Conservation (phyloP, 2,888 invertebrate genomes). For the Notodonta dromedarius region DNA sequence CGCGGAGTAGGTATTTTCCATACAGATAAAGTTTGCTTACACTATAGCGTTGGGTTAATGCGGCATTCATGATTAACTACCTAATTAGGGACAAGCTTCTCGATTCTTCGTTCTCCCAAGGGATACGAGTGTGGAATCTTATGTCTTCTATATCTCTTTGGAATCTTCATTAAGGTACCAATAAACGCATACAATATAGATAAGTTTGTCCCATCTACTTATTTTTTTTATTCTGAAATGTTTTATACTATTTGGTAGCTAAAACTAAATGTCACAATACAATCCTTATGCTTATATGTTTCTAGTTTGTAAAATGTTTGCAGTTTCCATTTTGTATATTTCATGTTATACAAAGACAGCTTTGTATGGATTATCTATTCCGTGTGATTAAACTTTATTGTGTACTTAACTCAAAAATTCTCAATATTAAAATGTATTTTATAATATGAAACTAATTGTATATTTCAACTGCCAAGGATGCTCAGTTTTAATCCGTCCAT, state of each 20-base stretch:
- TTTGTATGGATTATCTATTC: conserved; percentile 5
- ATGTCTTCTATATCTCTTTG: too few relatives aligned
- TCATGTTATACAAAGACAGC: neutral
- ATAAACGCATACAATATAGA: too few relatives aligned
- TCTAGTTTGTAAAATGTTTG: neutral
- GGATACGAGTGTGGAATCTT: too few relatives aligned
- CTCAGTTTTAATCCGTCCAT: conserved; percentile 61
- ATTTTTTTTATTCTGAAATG: too few relatives aligned
- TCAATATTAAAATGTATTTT: neutral
- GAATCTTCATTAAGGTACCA: too few relatives aligned
- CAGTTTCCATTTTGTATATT: neutral
- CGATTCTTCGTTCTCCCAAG: too few relatives aligned
- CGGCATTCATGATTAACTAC: too few relatives aligned
- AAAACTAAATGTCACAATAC: too few relatives aligned
- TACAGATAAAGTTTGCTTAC: neutral
- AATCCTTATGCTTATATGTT: neutral
- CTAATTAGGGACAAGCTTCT: too few relatives aligned
- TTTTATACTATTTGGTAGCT: too few relatives aligned
- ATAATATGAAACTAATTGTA: conserved; percentile 13
- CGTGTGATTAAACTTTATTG: neutral
- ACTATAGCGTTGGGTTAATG: too few relatives aligned
- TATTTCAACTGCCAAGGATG: conserved; percentile 58
- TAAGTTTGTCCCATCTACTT: too few relatives aligned
- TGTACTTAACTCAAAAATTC: neutral
- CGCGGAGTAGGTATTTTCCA: neutral